Evolutionary conservation across 2,113 vertebrate species (phyloP).

Genomic region (Cyanocitta stelleri): DNA sequence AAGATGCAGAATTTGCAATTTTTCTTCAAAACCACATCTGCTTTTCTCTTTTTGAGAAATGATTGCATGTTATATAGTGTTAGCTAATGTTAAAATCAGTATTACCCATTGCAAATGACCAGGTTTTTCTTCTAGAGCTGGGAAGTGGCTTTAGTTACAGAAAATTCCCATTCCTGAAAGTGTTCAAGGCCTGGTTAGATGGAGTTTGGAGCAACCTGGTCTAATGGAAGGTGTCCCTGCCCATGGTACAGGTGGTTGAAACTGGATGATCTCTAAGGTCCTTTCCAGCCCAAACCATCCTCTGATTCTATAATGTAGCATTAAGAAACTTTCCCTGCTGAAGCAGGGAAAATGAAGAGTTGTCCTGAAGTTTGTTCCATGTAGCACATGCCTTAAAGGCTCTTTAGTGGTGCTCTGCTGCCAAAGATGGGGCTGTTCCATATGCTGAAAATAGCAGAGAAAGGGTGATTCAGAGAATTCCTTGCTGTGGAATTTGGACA

Average conservation of each 20-base stretch:
- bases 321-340: neutral
- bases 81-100: neutral
- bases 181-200: neutral
- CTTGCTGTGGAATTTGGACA: neutral
- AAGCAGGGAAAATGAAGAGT: neutral
- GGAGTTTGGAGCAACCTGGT: neutral
- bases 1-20: neutral
- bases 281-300: neutral
- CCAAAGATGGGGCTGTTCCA: neutral
- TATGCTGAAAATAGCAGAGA: neutral
- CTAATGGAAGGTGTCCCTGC: neutral
- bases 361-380: neutral
- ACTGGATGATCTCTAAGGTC: neutral
- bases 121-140: neutral
- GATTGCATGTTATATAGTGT: neutral
- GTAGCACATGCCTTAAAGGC: fast-evolving
- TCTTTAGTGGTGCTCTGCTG: neutral
- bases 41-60: neutral
- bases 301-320: neutral
- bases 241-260: neutral
- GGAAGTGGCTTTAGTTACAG: neutral
- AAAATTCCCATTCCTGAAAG: neutral
- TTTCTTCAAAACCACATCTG: neutral
- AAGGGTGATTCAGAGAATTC: neutral
- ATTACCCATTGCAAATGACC: neutral